phyloP scores from a whole-genome alignment of 2,113 vertebrate species.

The Prietella phreatophila region DNA sequence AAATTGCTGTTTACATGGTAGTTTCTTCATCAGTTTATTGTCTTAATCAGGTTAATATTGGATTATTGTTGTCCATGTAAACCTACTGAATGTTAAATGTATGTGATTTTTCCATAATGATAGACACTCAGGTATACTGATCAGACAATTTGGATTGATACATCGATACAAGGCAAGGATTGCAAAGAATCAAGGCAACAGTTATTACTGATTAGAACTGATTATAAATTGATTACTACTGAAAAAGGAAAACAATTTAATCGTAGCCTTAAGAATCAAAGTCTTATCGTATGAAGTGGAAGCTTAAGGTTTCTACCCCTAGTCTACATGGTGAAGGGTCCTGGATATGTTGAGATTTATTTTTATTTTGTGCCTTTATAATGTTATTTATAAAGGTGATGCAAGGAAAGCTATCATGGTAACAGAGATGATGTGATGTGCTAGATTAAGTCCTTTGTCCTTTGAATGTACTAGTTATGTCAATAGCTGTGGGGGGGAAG shows the following conservation, averaged over 20 bases:
- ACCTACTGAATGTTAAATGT: too few species aligned
- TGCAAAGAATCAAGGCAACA: too few species aligned
- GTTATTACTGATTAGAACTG: too few species aligned
- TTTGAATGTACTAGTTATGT: conserved; percentile 54
- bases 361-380: background rate
- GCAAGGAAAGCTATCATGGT: conserved; percentile 38
- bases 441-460: conserved; percentile 49
- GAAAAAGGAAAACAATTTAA: background rate
- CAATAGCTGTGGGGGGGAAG: conserved; percentile 50
- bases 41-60: too few species aligned
- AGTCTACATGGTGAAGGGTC: background rate
- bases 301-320: background rate
- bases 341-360: background rate
- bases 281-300: background rate
- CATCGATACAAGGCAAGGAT: too few species aligned
- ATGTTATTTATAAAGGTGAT: background rate
- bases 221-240: too few species aligned
- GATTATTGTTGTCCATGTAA: too few species aligned
- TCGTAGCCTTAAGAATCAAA: background rate
- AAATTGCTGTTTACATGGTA: too few species aligned
- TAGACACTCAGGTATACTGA: too few species aligned
- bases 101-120: too few species aligned
- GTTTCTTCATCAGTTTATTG: too few species aligned
- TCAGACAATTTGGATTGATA: too few species aligned
- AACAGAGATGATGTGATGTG: conserved; percentile 14